Base-by-base conservation (phyloP, 2,113 vertebrate species). In the Anas platyrhynchos region DNA sequence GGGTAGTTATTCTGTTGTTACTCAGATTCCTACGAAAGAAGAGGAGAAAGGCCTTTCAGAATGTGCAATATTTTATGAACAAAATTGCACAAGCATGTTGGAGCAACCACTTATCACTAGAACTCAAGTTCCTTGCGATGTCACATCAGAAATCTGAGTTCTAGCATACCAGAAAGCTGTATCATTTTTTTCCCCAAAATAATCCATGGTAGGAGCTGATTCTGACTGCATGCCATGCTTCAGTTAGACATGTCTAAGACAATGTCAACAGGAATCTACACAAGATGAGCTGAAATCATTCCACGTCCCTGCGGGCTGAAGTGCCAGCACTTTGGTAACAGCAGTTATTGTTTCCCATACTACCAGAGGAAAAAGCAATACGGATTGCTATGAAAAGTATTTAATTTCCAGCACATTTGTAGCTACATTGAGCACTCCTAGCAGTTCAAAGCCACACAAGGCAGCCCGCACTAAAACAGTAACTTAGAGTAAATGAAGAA, bases 1-100 rank as follows among this genome's bases (percentile, higher is more conserved):
- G 97, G 36, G 98, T 90, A 56, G 98, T 97, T 97, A 99, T 99
- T 96, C 98, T 99, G 96, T 99, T 99, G 97, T 99, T 99, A 97
- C 99, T 99, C 96, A 99, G 97, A 97, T 99, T 99, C 95, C 99
- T 99, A 91, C 73, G 80, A 93, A 93, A 80, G 23, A 67, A 97
- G 67, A 66, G 88, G 79, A 44, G 84, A 87, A 79, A 77, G n/a
- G 50, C 31, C 29, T 72, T 75, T 96, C 36, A 88, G 44, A 92
- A 83, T 63, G 36, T 0, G 15, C 15, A 89, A 80, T 79, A 84
- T 50, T 73, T 67, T 76, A 94, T 10, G 16, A 65, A 58, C 69
- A 80, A 32, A 95, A 71, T 31, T 44, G 61, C n/a, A 80, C 27
- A 73, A 83, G 62, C 72, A 59, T 32, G 48, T 62, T 44, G 67